Conservation (phyloP, 2,797 vertebrate species). For the Ptychadena robeensis region DNA sequence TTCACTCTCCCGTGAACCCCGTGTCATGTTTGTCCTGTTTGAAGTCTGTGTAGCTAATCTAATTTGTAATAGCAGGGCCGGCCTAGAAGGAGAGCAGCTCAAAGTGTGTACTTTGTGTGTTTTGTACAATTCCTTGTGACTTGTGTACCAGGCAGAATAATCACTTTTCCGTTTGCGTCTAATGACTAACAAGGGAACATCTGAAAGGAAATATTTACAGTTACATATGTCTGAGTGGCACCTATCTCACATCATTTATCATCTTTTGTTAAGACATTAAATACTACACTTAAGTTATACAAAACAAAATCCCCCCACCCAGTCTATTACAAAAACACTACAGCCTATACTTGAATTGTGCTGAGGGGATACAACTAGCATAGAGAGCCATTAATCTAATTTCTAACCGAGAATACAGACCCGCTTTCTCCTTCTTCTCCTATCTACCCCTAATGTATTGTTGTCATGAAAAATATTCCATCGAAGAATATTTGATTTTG, state of each 20-base stretch:
- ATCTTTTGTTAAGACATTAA: conserved; percentile 47
- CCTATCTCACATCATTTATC: conserved; percentile 48
- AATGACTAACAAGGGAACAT: conserved; percentile 52
- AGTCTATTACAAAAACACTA: conserved; percentile 42
- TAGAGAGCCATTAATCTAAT: conserved; percentile 53
- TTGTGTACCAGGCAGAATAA: conserved; percentile 62
- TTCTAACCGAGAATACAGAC: conserved; percentile 27
- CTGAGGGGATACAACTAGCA: conserved; percentile 14
- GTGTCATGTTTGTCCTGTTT: conserved; percentile 72
- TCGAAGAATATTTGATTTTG: conserved; percentile 35
- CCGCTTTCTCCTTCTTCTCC: conserved; percentile 9
- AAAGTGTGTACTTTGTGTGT: conserved; percentile 63
- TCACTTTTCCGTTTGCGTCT: conserved; percentile 58
- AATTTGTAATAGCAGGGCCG: conserved; percentile 74
- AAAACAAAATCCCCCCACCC: conserved; percentile 23
- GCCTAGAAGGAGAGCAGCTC: conserved; percentile 64
- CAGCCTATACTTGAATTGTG: conserved; percentile 16
- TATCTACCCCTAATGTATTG: conserved; percentile 15
- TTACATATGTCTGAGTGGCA: conserved; percentile 48
- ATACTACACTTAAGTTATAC: conserved; percentile 53
- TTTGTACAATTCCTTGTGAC: conserved; percentile 69
- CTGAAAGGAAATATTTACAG: conserved; percentile 40
- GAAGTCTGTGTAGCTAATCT: conserved; percentile 75
- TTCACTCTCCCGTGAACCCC: conserved; percentile 70
- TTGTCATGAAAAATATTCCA: conserved; percentile 46